These are phyloP conservation scores for Papilio aristodemus DNA, from an alignment of 1,140 invertebrate species.

Conservation along the genomic window DNA sequence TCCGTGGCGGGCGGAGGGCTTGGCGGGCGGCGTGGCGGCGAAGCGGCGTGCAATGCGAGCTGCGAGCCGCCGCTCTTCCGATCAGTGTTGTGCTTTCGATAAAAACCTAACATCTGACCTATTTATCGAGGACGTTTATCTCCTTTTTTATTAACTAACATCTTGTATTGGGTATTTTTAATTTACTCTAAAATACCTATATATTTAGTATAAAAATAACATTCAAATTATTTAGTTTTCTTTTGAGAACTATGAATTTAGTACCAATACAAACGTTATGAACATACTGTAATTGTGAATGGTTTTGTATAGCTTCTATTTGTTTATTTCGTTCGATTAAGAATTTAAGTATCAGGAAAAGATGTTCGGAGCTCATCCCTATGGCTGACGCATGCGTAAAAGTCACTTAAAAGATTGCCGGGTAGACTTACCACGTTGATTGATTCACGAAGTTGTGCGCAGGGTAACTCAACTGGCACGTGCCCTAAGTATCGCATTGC, in stretches of 20 bases:
- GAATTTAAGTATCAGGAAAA: conserved; percentile 36
- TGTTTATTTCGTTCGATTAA: background rate
- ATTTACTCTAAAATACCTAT: too few relatives aligned
- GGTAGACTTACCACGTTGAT: conserved; percentile 71
- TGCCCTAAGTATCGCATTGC: conserved; percentile 61
- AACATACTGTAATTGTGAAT: background rate
- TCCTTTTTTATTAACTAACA: conserved; percentile 5
- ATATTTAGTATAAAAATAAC: too few relatives aligned
- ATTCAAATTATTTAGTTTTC: too few relatives aligned
- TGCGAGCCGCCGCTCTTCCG: conserved; percentile 19
- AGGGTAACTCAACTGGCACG: conserved; percentile 70
- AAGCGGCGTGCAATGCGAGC: too few relatives aligned
- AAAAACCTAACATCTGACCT: conserved; percentile 43
- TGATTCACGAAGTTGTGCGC: conserved; percentile 75
- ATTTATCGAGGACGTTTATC: conserved; percentile 50
- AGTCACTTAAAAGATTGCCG: conserved; percentile 52
- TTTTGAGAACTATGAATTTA: background rate
- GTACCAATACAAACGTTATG: background rate
- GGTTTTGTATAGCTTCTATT: background rate
- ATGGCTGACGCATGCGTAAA: conserved; percentile 61
- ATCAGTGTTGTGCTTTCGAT: conserved; percentile 50
- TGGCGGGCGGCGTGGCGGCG: background rate
- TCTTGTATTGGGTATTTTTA: background rate
- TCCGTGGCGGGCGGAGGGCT: conserved; percentile 16
- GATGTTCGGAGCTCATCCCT: conserved; percentile 51